Evolutionary conservation across 2,888 invertebrate species (phyloP).

Genomic region (Ligdia adustata): DNA sequence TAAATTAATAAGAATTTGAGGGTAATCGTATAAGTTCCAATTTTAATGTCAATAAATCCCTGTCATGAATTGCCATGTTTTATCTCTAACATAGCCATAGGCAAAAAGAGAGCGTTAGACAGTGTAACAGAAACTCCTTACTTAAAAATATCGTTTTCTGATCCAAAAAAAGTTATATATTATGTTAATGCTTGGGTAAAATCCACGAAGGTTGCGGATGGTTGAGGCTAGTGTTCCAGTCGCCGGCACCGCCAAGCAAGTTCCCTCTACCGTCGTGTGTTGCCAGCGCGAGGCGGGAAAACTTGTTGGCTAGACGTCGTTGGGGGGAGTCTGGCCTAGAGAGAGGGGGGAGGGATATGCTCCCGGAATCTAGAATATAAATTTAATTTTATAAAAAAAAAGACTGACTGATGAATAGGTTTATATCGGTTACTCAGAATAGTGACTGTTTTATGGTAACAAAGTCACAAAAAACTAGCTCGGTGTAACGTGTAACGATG

Average conservation of each 20-base stretch:
- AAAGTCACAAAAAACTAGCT: background rate
- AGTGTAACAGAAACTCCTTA: no score
- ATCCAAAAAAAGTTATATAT: background rate
- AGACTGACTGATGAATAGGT: no score
- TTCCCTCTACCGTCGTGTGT: slow-evolving; percentile 96
- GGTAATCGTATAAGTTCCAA: no score
- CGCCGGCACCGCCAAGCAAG: slow-evolving; percentile 94
- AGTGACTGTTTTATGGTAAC: no score
- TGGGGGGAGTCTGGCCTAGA: slow-evolving; percentile 82
- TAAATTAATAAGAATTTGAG: no score
- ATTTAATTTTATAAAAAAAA: no score
- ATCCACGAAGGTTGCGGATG: slow-evolving; percentile 71
- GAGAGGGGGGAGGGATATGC: slow-evolving; percentile 74
- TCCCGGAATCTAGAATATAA: slow-evolving; percentile 65
- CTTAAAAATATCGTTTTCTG: background rate
- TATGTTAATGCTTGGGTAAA: slow-evolving; percentile 60
- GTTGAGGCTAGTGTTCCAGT: slow-evolving; percentile 75
- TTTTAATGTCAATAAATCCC: no score
- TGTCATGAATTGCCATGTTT: no score
- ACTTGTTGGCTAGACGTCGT: slow-evolving; percentile 91
- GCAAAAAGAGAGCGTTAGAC: no score
- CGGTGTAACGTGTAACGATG: no score
- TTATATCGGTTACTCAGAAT: no score
- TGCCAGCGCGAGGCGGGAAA: slow-evolving; percentile 92
- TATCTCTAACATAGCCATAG: no score